A percentile compares a stretch with the other conserved stretches of the same genome.
Evolutionary conservation across 2,113 vertebrate species (phyloP).

Genomic region (Microcebus ravelobensis): DNA sequence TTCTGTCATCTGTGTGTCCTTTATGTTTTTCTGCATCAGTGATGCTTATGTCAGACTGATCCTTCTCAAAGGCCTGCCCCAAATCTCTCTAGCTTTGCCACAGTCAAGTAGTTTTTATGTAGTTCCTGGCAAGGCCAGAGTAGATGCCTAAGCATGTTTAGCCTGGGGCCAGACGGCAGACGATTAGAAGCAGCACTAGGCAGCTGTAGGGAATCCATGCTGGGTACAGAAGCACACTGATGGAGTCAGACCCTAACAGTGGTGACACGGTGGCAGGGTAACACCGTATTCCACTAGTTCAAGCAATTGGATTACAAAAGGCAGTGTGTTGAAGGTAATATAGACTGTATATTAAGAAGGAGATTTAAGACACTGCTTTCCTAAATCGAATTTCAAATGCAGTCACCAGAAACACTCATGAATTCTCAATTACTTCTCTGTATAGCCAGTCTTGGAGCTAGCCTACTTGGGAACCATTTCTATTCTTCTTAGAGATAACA

Average conservation of each 20-base stretch:
- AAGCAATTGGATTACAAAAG: neutral
- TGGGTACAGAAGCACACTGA: neutral
- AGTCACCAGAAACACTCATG: neutral
- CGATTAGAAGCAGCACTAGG: neutral
- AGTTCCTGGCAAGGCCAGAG: conserved; percentile 10
- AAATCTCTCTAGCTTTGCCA: conserved; percentile 8
- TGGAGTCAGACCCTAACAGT: neutral
- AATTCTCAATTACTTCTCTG: neutral
- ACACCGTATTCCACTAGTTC: accelerated
- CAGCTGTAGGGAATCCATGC: neutral
- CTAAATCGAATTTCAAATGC: neutral
- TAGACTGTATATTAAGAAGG: neutral
- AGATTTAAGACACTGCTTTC: neutral
- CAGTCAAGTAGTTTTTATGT: conserved; percentile 20
- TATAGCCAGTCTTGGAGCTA: neutral
- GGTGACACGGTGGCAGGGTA: neutral
- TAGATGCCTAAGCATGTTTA: neutral
- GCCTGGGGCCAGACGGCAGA: neutral
- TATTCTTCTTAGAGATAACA: neutral
- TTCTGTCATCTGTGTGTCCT: conserved; percentile 45
- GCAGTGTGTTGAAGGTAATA: neutral
- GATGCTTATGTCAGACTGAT: conserved; percentile 25
- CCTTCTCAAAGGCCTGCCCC: conserved; percentile 16
- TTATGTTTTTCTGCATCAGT: conserved; percentile 59
- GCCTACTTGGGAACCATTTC: neutral